Conservation (phyloP, 2,113 vertebrate genomes). For the Ramphastos sulfuratus region DNA sequence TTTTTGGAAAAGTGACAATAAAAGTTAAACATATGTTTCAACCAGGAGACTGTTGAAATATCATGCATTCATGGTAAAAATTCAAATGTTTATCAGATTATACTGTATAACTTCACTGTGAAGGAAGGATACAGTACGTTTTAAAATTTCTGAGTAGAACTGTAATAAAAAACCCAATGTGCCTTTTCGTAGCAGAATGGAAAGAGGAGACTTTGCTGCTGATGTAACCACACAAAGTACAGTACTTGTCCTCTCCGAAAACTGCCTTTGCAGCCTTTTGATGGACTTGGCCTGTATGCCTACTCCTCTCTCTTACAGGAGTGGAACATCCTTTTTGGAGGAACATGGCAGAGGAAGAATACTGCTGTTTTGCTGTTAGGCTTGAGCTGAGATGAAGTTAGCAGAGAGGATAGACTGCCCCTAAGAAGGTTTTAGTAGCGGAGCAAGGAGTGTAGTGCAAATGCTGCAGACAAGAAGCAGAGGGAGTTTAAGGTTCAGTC, state of each 20-base stretch:
- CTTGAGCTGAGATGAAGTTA: neutral
- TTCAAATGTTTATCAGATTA: neutral
- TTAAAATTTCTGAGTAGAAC: neutral
- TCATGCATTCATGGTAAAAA: neutral
- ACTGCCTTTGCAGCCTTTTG: neutral
- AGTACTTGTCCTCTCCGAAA: neutral
- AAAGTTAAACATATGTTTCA: neutral
- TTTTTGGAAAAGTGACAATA: neutral
- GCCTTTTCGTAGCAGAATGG: neutral
- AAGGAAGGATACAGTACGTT: neutral
- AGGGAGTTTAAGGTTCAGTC: neutral
- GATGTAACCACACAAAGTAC: neutral
- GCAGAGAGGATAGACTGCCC: neutral
- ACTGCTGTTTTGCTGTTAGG: neutral
- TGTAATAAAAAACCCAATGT: neutral
- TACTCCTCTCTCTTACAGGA: neutral
- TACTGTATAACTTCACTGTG: neutral
- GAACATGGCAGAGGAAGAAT: neutral
- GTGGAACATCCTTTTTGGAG: neutral
- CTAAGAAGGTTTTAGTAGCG: neutral
- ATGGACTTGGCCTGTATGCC: neutral
- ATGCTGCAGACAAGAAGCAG: neutral
- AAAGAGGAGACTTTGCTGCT: neutral
- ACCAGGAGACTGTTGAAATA: neutral
- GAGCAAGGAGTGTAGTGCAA: neutral